Evolutionary conservation across 1,140 invertebrate species (phyloP), one percentile per base, ranked within the genome.

Genomic region (Penaeus chinensis): DNA sequence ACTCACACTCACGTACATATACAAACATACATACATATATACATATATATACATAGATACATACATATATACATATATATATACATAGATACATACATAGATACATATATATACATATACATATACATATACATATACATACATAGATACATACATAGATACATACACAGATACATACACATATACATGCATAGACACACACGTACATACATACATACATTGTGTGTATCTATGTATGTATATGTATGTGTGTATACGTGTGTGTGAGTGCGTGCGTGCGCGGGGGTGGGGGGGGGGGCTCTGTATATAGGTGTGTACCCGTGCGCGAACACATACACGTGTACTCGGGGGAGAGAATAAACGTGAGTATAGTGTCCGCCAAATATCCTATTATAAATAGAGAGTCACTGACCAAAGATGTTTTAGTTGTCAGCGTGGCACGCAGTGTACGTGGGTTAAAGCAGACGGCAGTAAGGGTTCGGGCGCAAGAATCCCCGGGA

Each of bases 201-300:
- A 76, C 10, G 10, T 24, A 76, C 24, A 76, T 24, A 76, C 24
- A 76, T 24, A 74, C n/a, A 74, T n/a, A 74, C 32, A 32, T 8
- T 37, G 32, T 78, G 27, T 32, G 42, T 42, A 42, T 84, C 42
- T 84, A 37, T 84, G 42, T 84, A 42, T 74, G 66, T 76, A 27
- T 84, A 62, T 83, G 66, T 83, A 66, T 71, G 82, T 83, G 65
- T 83, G 82, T 71, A 66, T 83, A 65, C 71, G 82, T 83, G 47
- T 83, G 37, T 82, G 63, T 82, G 62, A 37, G 81, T 82, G 81
- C 66, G 81, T 69, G 81, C 8, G 81, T 69, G 81, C 66, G 81
- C 16, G 63, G 66, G 61, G 37, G 81, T 42, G 63, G 27, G 63
- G 62, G 81, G 27, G 63, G 22, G 81, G 37, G 81, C 13, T 16